phyloP scores from a whole-genome alignment of 1,140 invertebrate species.

The Frieseomelitta varia region DNA sequence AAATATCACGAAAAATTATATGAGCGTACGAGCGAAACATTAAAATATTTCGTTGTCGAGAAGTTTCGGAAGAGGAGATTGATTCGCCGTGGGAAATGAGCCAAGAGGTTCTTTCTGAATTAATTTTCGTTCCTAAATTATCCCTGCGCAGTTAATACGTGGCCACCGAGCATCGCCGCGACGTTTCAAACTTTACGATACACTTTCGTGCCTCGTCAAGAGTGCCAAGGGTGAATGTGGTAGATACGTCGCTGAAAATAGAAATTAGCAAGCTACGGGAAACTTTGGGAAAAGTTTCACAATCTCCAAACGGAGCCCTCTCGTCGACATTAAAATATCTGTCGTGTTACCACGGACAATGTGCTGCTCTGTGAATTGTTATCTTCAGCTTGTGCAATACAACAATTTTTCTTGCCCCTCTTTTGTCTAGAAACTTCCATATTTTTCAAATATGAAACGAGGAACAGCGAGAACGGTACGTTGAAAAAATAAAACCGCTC shows the following conservation, averaged over 20 bases:
- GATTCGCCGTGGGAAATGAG: not conserved
- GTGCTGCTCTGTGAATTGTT: not conserved
- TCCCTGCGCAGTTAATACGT: too few relatives aligned
- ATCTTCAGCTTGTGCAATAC: not conserved
- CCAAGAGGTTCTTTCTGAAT: not conserved
- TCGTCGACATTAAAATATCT: not conserved
- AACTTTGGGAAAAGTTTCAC: not conserved
- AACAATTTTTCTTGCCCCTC: not conserved
- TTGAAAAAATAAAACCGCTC: not conserved
- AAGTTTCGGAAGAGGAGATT: slow-evolving; percentile 15
- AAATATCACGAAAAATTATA: not conserved
- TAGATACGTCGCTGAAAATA: not conserved
- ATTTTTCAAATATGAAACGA: not conserved
- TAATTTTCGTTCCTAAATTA: not conserved
- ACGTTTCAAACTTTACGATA: slow-evolving; percentile 6
- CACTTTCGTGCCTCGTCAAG: not conserved
- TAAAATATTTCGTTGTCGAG: not conserved
- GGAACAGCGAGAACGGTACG: too few relatives aligned
- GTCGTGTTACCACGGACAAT: not conserved
- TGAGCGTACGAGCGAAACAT: not conserved
- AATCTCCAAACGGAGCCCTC: not conserved
- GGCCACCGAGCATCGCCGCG: not conserved
- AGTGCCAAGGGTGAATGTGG: not conserved
- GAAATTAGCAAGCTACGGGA: not conserved
- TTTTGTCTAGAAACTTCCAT: not conserved